Percentiles rank a stretch among this genome's conserved stretches.
Evolutionary conservation across 2,797 vertebrate genomes (phyloP).

Genomic region (Erithacus rubecula): DNA sequence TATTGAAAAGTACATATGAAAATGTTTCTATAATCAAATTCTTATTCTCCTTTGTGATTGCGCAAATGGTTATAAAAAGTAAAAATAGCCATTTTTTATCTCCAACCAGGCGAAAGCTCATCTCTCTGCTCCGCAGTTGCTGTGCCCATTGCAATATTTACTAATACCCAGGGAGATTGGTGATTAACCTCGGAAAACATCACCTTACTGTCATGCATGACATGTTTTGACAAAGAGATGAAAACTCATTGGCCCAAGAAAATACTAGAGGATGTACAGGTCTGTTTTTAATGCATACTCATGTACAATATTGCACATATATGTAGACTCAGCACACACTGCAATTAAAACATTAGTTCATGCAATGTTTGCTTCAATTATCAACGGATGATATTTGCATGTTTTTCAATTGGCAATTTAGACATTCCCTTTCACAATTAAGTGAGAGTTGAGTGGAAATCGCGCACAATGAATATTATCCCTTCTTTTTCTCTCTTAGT

Average conservation of each 20-base stretch:
- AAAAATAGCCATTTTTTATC: constrained; percentile 45
- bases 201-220: not conserved
- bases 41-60: constrained; percentile 14
- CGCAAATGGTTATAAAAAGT: not conserved
- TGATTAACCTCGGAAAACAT: constrained; percentile 2
- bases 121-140: constrained; percentile 2
- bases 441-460: not conserved
- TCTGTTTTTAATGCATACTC: not conserved
- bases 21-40: not conserved
- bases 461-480: not conserved
- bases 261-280: not conserved
- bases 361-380: not conserved
- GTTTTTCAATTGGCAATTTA: not conserved
- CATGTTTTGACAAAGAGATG: not conserved
- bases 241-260: not conserved
- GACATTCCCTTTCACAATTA: not conserved
- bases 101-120: constrained; percentile 26
- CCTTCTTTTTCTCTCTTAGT: not conserved
- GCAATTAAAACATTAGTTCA: not conserved
- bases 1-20: not conserved
- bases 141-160: constrained; percentile 57
- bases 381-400: not conserved
- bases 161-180: not conserved
- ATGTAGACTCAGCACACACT: not conserved
- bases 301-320: not conserved